Conservation (phyloP, 2,888 invertebrate genomes). For the Agrotis puta region DNA sequence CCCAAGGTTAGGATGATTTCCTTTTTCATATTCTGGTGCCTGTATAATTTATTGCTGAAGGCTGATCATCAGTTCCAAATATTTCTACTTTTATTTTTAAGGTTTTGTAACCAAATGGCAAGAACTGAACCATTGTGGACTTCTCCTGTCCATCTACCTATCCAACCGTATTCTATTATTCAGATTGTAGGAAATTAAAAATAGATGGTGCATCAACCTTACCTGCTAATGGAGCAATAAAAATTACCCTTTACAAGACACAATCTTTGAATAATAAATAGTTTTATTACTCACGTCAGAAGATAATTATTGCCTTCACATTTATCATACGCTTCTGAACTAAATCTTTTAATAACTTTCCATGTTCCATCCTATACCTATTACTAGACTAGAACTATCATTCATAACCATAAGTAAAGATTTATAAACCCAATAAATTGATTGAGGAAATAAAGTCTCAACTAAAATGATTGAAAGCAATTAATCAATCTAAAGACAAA, state of each 20-base stretch:
- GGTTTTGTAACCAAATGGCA: too few relatives aligned
- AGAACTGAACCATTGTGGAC: too few relatives aligned
- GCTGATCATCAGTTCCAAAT: too few relatives aligned
- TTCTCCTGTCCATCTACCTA: too few relatives aligned
- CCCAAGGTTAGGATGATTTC: too few relatives aligned
- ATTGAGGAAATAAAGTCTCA: conserved; percentile 46
- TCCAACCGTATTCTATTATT: not conserved
- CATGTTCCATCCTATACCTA: conserved; percentile 27
- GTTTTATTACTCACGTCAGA: not conserved
- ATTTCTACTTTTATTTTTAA: too few relatives aligned
- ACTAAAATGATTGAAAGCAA: conserved; percentile 48
- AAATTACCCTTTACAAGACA: not conserved
- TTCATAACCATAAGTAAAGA: conserved; percentile 44
- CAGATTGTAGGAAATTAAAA: not conserved
- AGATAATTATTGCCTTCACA: not conserved
- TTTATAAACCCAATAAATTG: conserved; percentile 56
- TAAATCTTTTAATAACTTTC: conserved; percentile 33
- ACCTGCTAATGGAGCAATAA: not conserved
- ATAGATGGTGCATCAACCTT: not conserved
- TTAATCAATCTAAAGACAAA: conserved; percentile 37
- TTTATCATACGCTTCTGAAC: conserved; percentile 15
- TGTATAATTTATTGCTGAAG: too few relatives aligned
- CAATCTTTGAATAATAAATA: not conserved
- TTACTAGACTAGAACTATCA: conserved; percentile 33
- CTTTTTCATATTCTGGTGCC: too few relatives aligned